phyloP scores from a whole-genome alignment of 2,113 vertebrate species.

The Vidua macroura region DNA sequence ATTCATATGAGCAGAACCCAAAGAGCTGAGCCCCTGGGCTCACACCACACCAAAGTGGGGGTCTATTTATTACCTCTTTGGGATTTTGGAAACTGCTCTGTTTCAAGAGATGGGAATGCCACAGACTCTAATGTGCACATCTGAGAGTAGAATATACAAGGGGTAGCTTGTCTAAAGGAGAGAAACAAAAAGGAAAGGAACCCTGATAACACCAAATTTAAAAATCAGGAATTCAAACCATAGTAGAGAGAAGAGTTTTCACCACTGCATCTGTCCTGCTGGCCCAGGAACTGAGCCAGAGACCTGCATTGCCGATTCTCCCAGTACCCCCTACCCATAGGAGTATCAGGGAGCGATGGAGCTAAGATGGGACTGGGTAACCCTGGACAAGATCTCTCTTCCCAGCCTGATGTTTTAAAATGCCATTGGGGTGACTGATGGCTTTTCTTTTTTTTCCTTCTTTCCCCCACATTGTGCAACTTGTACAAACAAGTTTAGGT shows the following conservation, averaged over 20 bases:
- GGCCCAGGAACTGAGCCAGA: not conserved
- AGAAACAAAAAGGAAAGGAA: not conserved
- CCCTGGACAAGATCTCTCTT: not conserved
- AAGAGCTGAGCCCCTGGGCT: not conserved
- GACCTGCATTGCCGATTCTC: not conserved
- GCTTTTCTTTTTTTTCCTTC: not conserved
- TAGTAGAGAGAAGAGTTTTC: not conserved
- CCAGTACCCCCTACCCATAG: accelerated
- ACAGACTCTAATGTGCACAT: not conserved
- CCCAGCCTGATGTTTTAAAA: not conserved
- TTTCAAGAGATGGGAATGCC: not conserved
- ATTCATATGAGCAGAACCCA: accelerated
- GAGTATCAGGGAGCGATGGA: not conserved
- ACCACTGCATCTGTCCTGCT: no score
- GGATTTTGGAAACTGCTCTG: not conserved
- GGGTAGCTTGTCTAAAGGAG: not conserved
- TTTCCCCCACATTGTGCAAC: not conserved
- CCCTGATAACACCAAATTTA: not conserved
- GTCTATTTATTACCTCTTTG: not conserved
- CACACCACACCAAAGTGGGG: not conserved
- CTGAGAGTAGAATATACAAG: not conserved
- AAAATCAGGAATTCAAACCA: not conserved
- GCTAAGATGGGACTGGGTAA: not conserved
- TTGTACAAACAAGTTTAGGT: not conserved
- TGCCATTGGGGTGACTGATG: accelerated